phyloP scores from a whole-genome alignment of 2,113 vertebrate genomes.

The Cisticola juncidis region DNA sequence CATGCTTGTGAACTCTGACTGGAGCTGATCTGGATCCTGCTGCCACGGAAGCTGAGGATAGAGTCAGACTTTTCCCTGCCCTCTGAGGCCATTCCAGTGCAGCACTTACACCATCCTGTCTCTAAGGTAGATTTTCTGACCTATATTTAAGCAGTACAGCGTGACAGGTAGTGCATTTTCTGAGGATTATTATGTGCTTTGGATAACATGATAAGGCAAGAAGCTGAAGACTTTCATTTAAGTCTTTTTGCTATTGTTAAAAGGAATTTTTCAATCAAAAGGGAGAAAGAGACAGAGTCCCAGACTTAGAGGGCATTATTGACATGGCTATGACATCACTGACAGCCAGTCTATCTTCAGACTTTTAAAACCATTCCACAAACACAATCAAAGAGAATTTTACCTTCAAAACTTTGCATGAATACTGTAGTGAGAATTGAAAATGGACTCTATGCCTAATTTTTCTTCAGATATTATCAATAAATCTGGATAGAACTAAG shows the following conservation, averaged over 20 bases:
- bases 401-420: background rate
- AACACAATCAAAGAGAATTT: background rate
- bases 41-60: background rate
- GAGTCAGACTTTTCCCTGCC: background rate
- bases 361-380: conserved; percentile 14
- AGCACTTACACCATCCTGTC: background rate
- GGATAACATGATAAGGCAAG: background rate
- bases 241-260: conserved; percentile 34
- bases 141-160: conserved; percentile 32
- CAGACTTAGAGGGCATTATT: conserved; percentile 19
- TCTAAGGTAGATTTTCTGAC: background rate
- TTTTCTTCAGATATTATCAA: background rate
- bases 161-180: conserved; percentile 41
- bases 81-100: background rate
- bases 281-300: background rate
- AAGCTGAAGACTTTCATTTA: background rate
- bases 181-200: conserved; percentile 38
- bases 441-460: background rate
- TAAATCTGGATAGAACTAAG: background rate
- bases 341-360: background rate
- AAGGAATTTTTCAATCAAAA: conserved; percentile 47
- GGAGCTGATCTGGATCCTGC: background rate
- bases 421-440: background rate
- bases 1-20: background rate
- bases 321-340: background rate